Base-by-base conservation (phyloP, 2,797 vertebrate genomes). In the Sphenopsis melanotis region DNA sequence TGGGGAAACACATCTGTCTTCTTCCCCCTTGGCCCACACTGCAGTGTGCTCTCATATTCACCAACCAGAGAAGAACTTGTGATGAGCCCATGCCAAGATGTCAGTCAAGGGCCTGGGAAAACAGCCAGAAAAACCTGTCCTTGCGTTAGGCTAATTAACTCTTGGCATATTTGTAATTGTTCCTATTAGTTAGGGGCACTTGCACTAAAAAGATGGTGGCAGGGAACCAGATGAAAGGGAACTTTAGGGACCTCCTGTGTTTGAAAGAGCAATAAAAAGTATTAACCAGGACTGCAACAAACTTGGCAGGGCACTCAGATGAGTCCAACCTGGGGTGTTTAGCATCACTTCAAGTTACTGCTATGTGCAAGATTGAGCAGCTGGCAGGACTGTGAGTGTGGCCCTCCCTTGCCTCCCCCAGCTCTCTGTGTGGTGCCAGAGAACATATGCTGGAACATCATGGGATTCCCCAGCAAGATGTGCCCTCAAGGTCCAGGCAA, bases 1-100 rank as follows among this genome's bases (percentile, higher is more conserved):
- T 49, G 19, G 8, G 34, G 21, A 21, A 84, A 19, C 6, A 41
- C 5, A 44, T 69, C 46, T 8, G 6, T 49, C 37, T 47, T 87
- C 37, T 87, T 16, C 36, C 26, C 76, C 20, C 66, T n/a, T 32
- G 56, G 50, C 14, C 24, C 24, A 26, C 42, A 34, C n/a, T 66
- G 22, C 76, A 64, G 24, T 56, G 22, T 32, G 34, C 17, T 46
- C 36, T 20, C 34, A 11, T 66, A 34, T 60, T 74, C 64, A 68
- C 46, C 80, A 66, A 44, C 19, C 46, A 82, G 34, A 49, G 70
- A 90, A 83, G 39, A 44, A 46, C 32, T 93, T 69, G 41, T 79
- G 86, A 94, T 83, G 68, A 96, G 56, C 22, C 37, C 22, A 81
- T 90, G 91, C 87, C 93, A 96, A 91, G 49, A 76, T 82, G 81